Evolutionary conservation across 2,797 vertebrate species (phyloP), one percentile per base, ranked within the genome.

Genomic region (Varecia variegata): DNA sequence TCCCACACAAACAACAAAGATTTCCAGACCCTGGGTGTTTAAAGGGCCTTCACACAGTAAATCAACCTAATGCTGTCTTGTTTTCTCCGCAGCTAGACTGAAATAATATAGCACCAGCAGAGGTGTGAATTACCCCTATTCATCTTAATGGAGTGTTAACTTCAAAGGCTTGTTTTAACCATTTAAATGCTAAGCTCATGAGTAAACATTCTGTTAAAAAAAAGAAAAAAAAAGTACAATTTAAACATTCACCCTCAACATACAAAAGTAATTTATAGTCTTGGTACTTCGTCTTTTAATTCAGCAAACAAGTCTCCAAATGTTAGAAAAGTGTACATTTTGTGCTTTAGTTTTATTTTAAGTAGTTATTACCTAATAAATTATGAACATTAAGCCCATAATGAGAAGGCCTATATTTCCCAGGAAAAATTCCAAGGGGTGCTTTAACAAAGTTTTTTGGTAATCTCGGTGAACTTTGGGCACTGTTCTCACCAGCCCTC

Each of bases 61-160:
- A 96, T 80, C 92, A 92, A 45, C 18, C 45, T 25, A 45, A 73
- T 82, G 91, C 96, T 86, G 94, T 96, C 89, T 80, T 85, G 92
- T 94, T 97, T 97, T 97, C 96, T 88, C 90, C 0, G 0, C 96
- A 97, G 98, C 97, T 96, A 97, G 97, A 97, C 94, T 81, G 96
- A 95, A 98, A 73, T 96, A 94, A 97, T 17, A 97, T 93, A 97
- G 93, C 92, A 81, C 95, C 92, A 97, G 96, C 97, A 97, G 98
- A 98, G 98, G 97, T 98, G 98, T 94, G 97, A 98, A 98, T 98
- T 98, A 96, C 97, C 97, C 94, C 97, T 96, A 97, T 96, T 98
- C 98, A 96, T 97, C 97, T 98, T 97, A 97, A 97, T 95, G 80
- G 65, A 97, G 96, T 90, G 97, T 97, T 97, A 98, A 96, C 97